Evolutionary conservation across 2,113 vertebrate genomes (phyloP), one percentile per base, ranked within the genome.

Genomic region (Pholis gunnellus): DNA sequence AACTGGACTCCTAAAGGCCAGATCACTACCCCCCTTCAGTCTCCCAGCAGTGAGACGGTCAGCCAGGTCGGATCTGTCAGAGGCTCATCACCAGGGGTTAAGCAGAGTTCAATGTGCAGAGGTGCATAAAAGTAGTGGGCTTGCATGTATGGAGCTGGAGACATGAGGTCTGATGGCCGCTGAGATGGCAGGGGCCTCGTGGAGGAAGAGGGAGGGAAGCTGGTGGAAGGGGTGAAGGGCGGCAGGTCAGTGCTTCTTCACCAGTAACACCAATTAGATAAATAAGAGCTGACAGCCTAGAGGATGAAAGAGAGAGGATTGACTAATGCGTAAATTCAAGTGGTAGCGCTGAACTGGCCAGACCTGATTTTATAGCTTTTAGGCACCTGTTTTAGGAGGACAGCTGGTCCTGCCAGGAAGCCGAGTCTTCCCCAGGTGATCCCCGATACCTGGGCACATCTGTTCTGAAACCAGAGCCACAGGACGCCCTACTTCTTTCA

Each of bases 231-330:
- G 79, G 84, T 72, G 84, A 88, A 86, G 89, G 87, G 79, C 59
- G 57, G 77, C 70, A 82, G 93, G 93, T 95, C 91, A 94, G 80
- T 88, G 86, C 92, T 82, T 94, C 93, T 91, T 94, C 88, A 89
- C 88, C 85, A 88, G 83, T 88, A 94, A 95, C 87, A 91, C 93
- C 94, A 95, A 95, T 95, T 96, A 95, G 89, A 93, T 94, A 92
- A 96, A 96, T 94, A 86, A 77, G 85, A 94, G 54, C 78, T 92
- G 95, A 95, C 95, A 95, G 87, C 68, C 54, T 38, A 7, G 77
- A 77, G 89, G 93, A 95, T 95, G 92, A 95, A 95, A 94, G 93
- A 79, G 83, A 84, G 80, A 79, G 60, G 85, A 75, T 79, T 83
- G 91, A 79, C 90, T 93, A 90, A 94, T 87, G 89, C 60, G 50